Evolutionary conservation across 2,113 vertebrate species (phyloP), one percentile per base, ranked within the genome.

Genomic region (Delphinus delphis): DNA sequence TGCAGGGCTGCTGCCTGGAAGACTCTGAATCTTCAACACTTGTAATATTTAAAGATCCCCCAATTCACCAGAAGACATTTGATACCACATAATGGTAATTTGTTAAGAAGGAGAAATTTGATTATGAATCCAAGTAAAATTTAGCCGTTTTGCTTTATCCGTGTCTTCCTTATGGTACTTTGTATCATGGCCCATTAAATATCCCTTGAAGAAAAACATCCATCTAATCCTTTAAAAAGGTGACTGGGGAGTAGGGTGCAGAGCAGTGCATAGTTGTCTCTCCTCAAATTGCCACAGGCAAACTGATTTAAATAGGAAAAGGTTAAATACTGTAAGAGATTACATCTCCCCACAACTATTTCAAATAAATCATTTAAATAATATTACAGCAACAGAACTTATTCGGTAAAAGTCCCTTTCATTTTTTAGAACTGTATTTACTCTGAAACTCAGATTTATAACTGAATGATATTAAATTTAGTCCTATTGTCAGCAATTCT

Each of bases 351-450:
- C 31, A 55, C 26, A 20, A 62, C 44, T 36, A 63, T 62, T 71
- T 67, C 33, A 93, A 96, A 98, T 73, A 90, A 74, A 73, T 80
- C 47, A 65, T 90, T 95, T 67, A 53, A 53, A 53, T 87, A 88
- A 84, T 55, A 89, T 26, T 95, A 90, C n/a, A 90, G 55, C 62
- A 83, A 67, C 2, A 79, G 28, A 93, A 73, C 4, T 71, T 74
- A 53, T 47, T 95, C 90, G 67, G 18, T 23, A 44, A 50, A 53
- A 63, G 23, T 38, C 38, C 44, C 15, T 93, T 86, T 82, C 0
- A 28, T 91, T 63, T 47, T 79, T 76, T 70, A 73, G 79, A 89
- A 50, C 91, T 81, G 25, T 77, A 73, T 79, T 88, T 90, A 79
- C 80, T 71, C 41, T 12, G 28, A 38, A 89, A 95, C 60, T 93